These are phyloP conservation scores for Bettongia penicillata DNA, from an alignment of 2,113 vertebrate genomes.

Conservation along the genomic window DNA sequence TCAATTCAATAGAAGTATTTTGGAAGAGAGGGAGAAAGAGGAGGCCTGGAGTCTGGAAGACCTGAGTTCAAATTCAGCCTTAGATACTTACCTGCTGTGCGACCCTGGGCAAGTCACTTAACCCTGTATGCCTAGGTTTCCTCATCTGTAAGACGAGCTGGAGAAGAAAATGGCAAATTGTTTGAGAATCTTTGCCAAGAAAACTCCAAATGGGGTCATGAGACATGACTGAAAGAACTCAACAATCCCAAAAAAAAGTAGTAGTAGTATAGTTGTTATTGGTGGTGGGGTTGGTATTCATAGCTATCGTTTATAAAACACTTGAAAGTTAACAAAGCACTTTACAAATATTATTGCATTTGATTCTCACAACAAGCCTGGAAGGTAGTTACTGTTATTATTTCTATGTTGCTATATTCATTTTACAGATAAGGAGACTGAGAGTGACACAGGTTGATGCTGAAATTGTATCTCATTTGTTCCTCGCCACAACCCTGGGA, in stretches of 20 bases:
- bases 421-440: background rate
- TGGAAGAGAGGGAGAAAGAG: background rate
- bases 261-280: too few species aligned
- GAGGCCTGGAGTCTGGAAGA: background rate
- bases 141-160: background rate
- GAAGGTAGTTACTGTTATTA: background rate
- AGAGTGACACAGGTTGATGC: background rate
- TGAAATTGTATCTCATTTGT: background rate
- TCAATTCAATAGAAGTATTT: background rate
- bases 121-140: background rate
- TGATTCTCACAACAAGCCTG: background rate
- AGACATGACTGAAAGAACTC: background rate
- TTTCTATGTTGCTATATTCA: too few species aligned
- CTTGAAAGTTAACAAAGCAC: background rate
- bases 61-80: background rate
- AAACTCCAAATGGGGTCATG: background rate
- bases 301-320: background rate
- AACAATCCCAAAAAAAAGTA: background rate
- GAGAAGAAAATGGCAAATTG: background rate
- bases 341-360: background rate
- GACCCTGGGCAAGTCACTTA: background rate
- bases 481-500: background rate
- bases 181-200: background rate
- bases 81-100: background rate
- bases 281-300: too few species aligned